Evolutionary conservation across 2,888 invertebrate genomes (phyloP).

Genomic region (Aphodius sticticus): DNA sequence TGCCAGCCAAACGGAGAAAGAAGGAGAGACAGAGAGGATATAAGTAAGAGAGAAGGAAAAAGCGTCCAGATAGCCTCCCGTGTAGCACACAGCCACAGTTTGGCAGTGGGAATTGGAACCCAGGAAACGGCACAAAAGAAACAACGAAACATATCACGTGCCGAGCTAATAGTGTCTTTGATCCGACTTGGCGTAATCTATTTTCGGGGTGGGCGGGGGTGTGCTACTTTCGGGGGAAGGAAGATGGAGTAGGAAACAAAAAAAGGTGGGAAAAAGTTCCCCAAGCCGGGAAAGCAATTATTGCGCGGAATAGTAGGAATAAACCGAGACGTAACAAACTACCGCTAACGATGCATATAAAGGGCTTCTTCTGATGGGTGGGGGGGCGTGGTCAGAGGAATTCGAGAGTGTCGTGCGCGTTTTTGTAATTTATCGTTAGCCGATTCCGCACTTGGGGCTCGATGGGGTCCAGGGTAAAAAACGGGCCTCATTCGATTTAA

Average conservation of each 20-base stretch:
- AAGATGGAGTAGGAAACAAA: constrained; percentile 18
- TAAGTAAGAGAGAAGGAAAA: neutral
- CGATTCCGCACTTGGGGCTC: neutral
- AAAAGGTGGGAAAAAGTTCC: constrained; percentile 23
- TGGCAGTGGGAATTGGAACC: constrained; percentile 21
- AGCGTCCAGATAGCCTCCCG: neutral
- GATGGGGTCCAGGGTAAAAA: neutral
- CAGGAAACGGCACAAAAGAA: constrained; percentile 31
- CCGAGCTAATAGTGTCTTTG: constrained; percentile 36
- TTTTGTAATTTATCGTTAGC: constrained; percentile 4
- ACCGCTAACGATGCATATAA: constrained; percentile 34
- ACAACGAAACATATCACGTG: constrained; percentile 34
- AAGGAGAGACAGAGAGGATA: neutral
- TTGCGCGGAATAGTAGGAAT: constrained; percentile 27
- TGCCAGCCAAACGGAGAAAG: neutral
- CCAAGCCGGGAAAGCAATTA: constrained; percentile 28
- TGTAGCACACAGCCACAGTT: neutral
- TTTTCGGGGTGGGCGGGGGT: constrained; percentile 22
- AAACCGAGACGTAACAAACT: constrained; percentile 30
- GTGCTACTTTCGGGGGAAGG: neutral
- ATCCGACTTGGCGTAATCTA: constrained; percentile 35
- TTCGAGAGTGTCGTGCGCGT: neutral
- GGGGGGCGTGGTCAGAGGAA: neutral
- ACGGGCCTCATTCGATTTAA: neutral
- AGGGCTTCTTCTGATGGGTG: constrained; percentile 29